A percentile compares a stretch with the other conserved stretches of the same genome.
These are phyloP conservation scores for Ornithoptera alexandrae DNA, from an alignment of 2,888 invertebrate genomes.

Conservation along the genomic window DNA sequence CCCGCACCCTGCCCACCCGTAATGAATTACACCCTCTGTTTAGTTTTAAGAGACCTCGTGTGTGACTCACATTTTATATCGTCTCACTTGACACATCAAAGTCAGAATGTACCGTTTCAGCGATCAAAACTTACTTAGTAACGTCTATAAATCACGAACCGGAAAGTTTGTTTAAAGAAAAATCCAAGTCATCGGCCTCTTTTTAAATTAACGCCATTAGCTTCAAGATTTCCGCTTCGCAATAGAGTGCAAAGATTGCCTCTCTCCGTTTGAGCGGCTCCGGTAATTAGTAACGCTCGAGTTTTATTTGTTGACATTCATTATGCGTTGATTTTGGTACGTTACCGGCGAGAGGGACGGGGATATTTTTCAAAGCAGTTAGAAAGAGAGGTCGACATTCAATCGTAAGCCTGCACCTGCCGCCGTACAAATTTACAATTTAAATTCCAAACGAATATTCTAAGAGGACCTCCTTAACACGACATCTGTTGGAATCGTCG, in stretches of 20 bases:
- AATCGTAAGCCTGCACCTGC: slow-evolving; percentile 74
- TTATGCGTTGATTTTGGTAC: slow-evolving; percentile 73
- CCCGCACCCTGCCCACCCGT: slow-evolving; percentile 64
- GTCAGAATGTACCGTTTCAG: slow-evolving; percentile 34
- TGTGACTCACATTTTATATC: slow-evolving; percentile 68
- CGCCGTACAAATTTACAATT: slow-evolving; percentile 78
- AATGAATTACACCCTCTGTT: slow-evolving; percentile 70
- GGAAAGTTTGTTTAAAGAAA: slow-evolving; percentile 65
- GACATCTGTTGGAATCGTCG: slow-evolving; percentile 80
- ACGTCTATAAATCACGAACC: slow-evolving; percentile 70
- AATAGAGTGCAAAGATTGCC: slow-evolving; percentile 78
- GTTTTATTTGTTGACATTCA: slow-evolving; percentile 80
- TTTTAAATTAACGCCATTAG: slow-evolving; percentile 80
- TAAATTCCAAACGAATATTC: slow-evolving; percentile 78
- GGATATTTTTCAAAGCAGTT: slow-evolving; percentile 45
- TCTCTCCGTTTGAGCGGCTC: slow-evolving; percentile 70
- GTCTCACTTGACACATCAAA: slow-evolving; percentile 39
- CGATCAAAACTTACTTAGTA: slow-evolving; percentile 44
- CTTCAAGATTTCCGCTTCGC: slow-evolving; percentile 73
- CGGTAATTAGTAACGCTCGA: slow-evolving; percentile 80
- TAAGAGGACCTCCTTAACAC: slow-evolving; percentile 79
- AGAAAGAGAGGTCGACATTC: slow-evolving; percentile 58
- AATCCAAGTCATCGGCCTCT: slow-evolving; percentile 76
- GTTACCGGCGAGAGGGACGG: slow-evolving; percentile 52
- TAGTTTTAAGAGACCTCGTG: slow-evolving; percentile 57